Percentiles rank a stretch among this genome's conserved stretches.
These are phyloP conservation scores for Drosophila recens DNA, from an alignment of 2,888 invertebrate genomes.

Conservation along the genomic window DNA sequence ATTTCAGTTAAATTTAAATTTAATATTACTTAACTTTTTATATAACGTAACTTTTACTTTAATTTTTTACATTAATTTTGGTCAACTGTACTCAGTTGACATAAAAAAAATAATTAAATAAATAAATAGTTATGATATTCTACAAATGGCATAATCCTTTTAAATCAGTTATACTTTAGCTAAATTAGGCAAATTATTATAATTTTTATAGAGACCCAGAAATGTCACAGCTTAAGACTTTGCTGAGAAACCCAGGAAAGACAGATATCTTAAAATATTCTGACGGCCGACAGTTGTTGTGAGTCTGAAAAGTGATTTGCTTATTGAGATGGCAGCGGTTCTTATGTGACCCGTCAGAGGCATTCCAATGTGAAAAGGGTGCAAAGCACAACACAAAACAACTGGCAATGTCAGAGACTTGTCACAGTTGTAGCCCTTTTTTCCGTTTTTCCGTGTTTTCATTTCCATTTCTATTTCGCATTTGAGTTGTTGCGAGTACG, in stretches of 20 bases:
- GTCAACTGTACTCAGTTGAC: no score
- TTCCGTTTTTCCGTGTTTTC: constrained; percentile 2
- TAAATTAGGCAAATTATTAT: no score
- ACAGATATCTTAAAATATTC: not conserved
- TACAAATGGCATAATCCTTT: no score
- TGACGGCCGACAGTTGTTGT: not conserved
- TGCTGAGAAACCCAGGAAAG: no score
- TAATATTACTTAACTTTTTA: no score
- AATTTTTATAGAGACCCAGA: not conserved
- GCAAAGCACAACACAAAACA: constrained; percentile 24
- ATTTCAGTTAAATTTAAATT: no score
- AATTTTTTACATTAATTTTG: no score
- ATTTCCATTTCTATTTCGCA: constrained; percentile 37
- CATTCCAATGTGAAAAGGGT: constrained; percentile 18
- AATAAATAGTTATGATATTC: no score
- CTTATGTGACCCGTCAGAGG: constrained; percentile 9
- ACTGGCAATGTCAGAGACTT: constrained; percentile 56
- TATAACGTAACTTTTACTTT: no score
- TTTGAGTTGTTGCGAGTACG: constrained; percentile 18
- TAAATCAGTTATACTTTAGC: no score
- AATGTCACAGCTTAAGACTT: not conserved
- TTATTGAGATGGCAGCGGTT: constrained; percentile 10
- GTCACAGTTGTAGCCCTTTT: constrained; percentile 39
- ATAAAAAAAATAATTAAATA: no score
- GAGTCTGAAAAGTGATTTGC: not conserved